A percentile compares a stretch with the other conserved stretches of the same genome.
These are phyloP conservation scores for Rhopilema esculentum DNA, from an alignment of 30 jellyfish, hydroid and myxozoan species.

Conservation along the genomic window DNA sequence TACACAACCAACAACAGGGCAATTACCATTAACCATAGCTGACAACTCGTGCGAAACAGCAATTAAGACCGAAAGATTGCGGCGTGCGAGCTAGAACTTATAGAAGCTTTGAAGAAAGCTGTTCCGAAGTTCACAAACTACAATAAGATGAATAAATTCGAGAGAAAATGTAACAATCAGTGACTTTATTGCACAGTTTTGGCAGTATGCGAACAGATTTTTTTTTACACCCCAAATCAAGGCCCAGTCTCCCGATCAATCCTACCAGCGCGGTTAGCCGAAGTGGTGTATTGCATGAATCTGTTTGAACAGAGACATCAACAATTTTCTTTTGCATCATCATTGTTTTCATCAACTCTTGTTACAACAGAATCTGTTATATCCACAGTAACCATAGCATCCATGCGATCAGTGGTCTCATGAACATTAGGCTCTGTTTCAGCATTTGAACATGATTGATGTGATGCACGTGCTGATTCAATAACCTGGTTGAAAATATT, in stretches of 20 bases:
- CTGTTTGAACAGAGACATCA: neutral
- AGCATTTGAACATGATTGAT: conserved; percentile 15
- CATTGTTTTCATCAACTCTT: neutral
- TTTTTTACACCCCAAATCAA: neutral
- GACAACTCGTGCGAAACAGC: conserved; percentile 1
- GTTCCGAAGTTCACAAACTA: conserved; percentile 30
- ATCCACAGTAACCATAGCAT: conserved; percentile 6
- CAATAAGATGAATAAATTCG: conserved; percentile 11
- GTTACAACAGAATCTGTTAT: neutral
- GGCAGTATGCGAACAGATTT: neutral
- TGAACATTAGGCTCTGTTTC: conserved; percentile 13
- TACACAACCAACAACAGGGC: conserved; percentile 32
- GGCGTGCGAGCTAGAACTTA: conserved; percentile 2
- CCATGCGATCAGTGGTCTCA: conserved; percentile 3
- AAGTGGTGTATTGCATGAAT: neutral
- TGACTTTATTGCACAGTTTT: neutral
- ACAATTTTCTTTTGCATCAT: neutral
- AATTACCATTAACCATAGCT: conserved; percentile 43
- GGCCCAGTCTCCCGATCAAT: neutral
- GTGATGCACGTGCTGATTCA: conserved; percentile 3
- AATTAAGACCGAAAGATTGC: neutral
- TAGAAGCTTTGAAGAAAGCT: conserved; percentile 18
- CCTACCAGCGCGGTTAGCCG: neutral
- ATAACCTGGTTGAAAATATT: conserved; percentile 13
- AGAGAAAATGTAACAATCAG: conserved; percentile 5